A percentile compares a stretch with the other conserved stretches of the same genome.
These are phyloP conservation scores for Brachycybe producta DNA, from an alignment of 2,888 invertebrate species.

Conservation along the genomic window DNA sequence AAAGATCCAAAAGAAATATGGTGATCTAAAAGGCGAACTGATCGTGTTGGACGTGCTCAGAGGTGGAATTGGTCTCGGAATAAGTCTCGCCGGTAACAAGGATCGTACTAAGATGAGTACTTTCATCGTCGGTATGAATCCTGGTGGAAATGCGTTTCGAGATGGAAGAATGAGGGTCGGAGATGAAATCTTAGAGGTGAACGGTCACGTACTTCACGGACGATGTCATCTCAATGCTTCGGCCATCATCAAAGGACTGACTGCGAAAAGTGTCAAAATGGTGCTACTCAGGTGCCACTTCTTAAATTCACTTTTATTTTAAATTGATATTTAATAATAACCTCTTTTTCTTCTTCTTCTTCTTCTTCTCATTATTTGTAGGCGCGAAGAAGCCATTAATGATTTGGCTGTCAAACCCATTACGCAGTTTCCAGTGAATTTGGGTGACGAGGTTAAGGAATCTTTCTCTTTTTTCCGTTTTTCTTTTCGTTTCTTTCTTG, in stretches of 20 bases:
- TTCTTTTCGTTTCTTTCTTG: too few species aligned
- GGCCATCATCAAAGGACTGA: slow-evolving; percentile 82
- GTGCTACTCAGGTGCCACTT: slow-evolving; percentile 59
- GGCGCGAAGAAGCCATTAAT: slow-evolving; percentile 55
- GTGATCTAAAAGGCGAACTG: slow-evolving; percentile 51
- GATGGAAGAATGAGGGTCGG: slow-evolving; percentile 68
- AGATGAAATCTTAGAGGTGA: slow-evolving; percentile 91
- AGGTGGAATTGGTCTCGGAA: slow-evolving; percentile 63
- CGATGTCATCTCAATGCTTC: slow-evolving; percentile 94
- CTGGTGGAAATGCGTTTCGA: slow-evolving; percentile 64
- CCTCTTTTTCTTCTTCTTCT: neutral
- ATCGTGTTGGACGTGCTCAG: slow-evolving; percentile 63
- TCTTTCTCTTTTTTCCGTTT: too few species aligned
- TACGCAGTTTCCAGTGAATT: slow-evolving; percentile 67
- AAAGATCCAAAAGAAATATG: slow-evolving; percentile 87
- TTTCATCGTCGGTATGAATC: slow-evolving; percentile 89
- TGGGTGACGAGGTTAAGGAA: slow-evolving; percentile 79
- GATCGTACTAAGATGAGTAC: slow-evolving; percentile 91
- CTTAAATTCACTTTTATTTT: neutral
- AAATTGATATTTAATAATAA: neutral
- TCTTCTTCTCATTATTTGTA: slow-evolving; percentile 36
- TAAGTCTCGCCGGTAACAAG: slow-evolving; percentile 85
- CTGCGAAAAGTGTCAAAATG: slow-evolving; percentile 68
- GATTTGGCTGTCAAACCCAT: slow-evolving; percentile 82
- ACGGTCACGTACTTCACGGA: slow-evolving; percentile 83